Base-by-base conservation (phyloP, 2,113 vertebrate species). In the Polypterus senegalus region DNA sequence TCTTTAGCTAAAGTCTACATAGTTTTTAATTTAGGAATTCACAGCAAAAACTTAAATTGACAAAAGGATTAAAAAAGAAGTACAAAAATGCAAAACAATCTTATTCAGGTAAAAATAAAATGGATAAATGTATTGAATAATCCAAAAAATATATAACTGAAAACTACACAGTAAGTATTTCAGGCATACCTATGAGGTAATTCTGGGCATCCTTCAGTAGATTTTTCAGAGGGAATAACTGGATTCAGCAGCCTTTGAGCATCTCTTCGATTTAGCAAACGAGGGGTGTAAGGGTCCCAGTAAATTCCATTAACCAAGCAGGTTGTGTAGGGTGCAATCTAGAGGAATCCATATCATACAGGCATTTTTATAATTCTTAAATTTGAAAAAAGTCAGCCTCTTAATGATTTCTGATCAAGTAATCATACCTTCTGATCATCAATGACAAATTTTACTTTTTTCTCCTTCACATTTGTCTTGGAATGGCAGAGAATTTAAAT, bases 261-360 rank as follows among this genome's bases (percentile, higher is more conserved):
- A 45, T 98, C 95, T 9, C 85, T 76, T 5, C 92, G 81, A 7
- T 79, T 83, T 27, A 99, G 79, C 10, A 99, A 81, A 49, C 93
- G 87, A 9, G 96, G 96, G 5, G 87, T 92, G 10, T 94, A 78
- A 53, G 86, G 91, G 9, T 97, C 95, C 95, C 96, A 99, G 74
- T 98, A 99, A 65, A 99, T 97, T 3, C 96, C 93, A n/a, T 98
- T 99, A 69, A 99, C 87, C 69, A 99, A 82, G 61, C 96, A 99
- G 54, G 88, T 93, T 47, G 93, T 92, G 63, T 97, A 97, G 0
- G 96, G 95, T 10, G 95, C 96, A 74, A 98, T 82, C 95, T 99
- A 77, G 5, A 46, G 58, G 47, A 57, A 44, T 49, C 7, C 2
- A 49, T 3, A 51, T 52, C 44, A 5, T 76, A 78, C 27, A 27